Evolutionary conservation across 2,113 vertebrate genomes (phyloP).

Genomic region (Callipepla squamata): DNA sequence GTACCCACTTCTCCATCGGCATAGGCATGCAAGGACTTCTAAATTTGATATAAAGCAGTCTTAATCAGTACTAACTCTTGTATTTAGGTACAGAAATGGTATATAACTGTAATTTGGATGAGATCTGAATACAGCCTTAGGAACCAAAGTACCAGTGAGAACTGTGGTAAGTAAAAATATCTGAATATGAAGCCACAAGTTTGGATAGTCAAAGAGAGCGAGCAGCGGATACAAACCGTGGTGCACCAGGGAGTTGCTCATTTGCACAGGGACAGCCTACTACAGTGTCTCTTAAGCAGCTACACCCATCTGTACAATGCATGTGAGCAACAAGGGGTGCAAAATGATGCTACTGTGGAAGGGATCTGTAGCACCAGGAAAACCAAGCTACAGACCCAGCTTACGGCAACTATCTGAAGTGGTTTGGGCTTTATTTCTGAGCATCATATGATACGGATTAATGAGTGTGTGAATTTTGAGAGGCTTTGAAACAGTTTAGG

Average conservation of each 20-base stretch:
- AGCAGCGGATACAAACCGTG: background rate
- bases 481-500: slow-evolving; percentile 32
- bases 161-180: background rate
- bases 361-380: background rate
- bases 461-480: slow-evolving; percentile 16
- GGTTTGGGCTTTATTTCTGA: background rate
- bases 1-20: background rate
- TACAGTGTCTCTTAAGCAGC: background rate
- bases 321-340: background rate
- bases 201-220: background rate
- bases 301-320: background rate
- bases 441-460: background rate
- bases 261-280: background rate
- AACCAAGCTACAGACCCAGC: background rate
- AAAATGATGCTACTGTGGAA: background rate
- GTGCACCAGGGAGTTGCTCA: rapidly evolving
- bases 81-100: background rate
- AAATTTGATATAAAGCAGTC: background rate
- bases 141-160: background rate
- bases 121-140: background rate
- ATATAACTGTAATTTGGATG: background rate
- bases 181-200: background rate
- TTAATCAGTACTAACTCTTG: background rate
- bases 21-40: background rate
- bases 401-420: background rate